Percentiles rank a stretch among this genome's conserved stretches.
These are phyloP conservation scores for Anastrepha obliqua DNA, from an alignment of 1,140 invertebrate species.

Conservation along the genomic window DNA sequence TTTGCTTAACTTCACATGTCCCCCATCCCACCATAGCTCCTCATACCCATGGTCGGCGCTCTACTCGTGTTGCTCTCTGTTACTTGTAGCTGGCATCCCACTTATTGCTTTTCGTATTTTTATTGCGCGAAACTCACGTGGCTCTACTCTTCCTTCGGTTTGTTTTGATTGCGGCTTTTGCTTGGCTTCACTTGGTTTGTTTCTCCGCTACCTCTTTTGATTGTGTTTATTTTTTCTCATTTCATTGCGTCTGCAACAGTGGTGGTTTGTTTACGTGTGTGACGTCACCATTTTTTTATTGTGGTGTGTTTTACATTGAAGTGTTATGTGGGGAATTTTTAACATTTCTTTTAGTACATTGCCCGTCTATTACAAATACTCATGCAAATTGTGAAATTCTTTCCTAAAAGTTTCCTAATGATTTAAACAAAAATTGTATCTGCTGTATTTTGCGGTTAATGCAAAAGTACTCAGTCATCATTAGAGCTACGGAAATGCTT, in stretches of 20 bases:
- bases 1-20: not conserved
- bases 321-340: no score
- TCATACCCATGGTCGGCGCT: not conserved
- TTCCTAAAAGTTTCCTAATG: not conserved
- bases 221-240: not conserved
- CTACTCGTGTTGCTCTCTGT: not conserved
- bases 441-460: not conserved
- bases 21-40: not conserved
- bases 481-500: not conserved
- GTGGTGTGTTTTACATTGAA: not conserved
- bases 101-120: not conserved
- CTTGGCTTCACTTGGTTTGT: not conserved
- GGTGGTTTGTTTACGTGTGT: slow-evolving; percentile 40
- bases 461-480: not conserved
- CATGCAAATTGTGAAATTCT: slow-evolving; percentile 1
- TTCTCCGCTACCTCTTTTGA: not conserved
- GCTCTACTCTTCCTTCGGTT: not conserved
- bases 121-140: slow-evolving; percentile 37
- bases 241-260: slow-evolving; percentile 14
- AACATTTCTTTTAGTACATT: not conserved
- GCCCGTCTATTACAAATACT: not conserved
- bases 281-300: slow-evolving; percentile 22
- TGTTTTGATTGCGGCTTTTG: slow-evolving; percentile 30
- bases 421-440: slow-evolving; percentile 29
- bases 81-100: not conserved